These are phyloP conservation scores for Uromys caudimaculatus DNA, from an alignment of 2,797 vertebrate species.

Conservation along the genomic window DNA sequence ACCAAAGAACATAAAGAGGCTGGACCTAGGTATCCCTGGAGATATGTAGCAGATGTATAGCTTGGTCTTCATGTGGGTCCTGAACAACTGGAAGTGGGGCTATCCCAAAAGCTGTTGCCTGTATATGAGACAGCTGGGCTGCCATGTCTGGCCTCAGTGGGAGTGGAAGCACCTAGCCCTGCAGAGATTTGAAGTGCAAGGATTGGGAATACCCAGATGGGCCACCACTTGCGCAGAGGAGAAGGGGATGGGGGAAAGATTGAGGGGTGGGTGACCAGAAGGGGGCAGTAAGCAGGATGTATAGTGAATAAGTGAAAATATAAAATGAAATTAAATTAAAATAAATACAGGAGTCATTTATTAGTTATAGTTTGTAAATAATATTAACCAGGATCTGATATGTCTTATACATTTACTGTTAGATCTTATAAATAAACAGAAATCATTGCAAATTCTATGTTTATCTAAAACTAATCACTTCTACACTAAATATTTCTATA, in stretches of 20 bases:
- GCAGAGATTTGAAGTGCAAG: not conserved
- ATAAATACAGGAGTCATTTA: not conserved
- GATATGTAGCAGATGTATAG: not conserved
- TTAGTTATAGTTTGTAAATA: not conserved
- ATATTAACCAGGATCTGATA: not conserved
- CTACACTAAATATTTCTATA: not conserved
- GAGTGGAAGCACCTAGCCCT: not conserved
- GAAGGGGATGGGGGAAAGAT: too few relatives aligned
- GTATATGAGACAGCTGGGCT: not conserved
- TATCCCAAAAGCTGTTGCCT: not conserved
- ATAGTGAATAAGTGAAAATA: too few relatives aligned
- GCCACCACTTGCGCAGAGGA: too few relatives aligned
- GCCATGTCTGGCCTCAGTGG: not conserved
- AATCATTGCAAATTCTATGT: not conserved
- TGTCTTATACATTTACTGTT: not conserved
- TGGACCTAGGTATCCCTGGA: not conserved
- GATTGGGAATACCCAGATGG: too few relatives aligned
- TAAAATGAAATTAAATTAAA: too few relatives aligned
- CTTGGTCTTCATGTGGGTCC: not conserved
- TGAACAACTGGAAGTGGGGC: not conserved
- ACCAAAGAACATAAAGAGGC: not conserved
- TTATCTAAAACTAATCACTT: not conserved
- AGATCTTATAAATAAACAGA: not conserved
- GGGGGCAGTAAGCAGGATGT: too few relatives aligned
- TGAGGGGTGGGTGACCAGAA: too few relatives aligned